Evolutionary conservation across 1,140 invertebrate species (phyloP), one percentile per base, ranked within the genome.

Genomic region (Hesperophylax magnus): DNA sequence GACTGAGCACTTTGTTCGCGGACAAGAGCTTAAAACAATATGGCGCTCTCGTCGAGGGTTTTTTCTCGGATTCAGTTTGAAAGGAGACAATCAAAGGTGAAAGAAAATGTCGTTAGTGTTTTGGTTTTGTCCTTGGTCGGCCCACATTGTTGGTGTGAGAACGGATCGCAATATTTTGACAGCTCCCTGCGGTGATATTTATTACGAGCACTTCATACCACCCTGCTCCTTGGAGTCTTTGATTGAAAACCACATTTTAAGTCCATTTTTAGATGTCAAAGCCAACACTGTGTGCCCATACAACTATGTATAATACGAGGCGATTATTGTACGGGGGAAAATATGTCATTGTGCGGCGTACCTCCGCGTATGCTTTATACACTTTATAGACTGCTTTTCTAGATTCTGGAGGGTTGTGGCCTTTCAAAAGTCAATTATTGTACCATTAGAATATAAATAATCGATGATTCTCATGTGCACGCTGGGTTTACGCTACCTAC

Each of bases 161-260:
- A 81, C 78, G 67, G 76, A 76, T 60, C 69, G 60, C 76, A 83
- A 83, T 83, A 83, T 83, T 83, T 83, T 83, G 82, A 83, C 82
- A 83, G 79, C 76, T 69, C 79, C 82, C 77, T 52, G 82, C 24
- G 22, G 82, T 18, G 82, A 83, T 81, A 83, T 83, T 83, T 83
- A 83, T 83, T 74, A 61, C 79, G 47, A 52, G 27, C 52, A 71
- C 20, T 78, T 53, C 60, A 78, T 61, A 67, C 61, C 60, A 65
- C 75, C 60, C 54, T 71, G 67, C 18, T 71, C 39, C 31, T 18
- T 71, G 39, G 67, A 18, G 67, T 71, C 67, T 71, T 71, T 71
- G 67, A 71, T 71, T 71, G 67, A 71, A 71, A 71, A 71, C 67
- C 67, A 71, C 67, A 18, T 71, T 71, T 71, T 47, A 24, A 71